phyloP scores from a whole-genome alignment of 1,140 invertebrate species.

The Limonius californicus region DNA sequence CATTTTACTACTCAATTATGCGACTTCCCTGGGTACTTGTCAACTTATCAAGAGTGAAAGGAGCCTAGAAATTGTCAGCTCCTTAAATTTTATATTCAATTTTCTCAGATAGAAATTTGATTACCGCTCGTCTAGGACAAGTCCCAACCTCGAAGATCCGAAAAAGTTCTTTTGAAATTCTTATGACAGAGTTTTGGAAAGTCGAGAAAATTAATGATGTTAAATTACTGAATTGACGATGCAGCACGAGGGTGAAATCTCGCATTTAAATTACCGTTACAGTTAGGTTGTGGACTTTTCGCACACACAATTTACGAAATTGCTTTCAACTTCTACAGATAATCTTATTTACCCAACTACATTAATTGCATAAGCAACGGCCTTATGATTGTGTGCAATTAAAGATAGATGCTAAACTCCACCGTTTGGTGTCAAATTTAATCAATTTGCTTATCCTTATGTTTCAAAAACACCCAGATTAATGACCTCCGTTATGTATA shows the following conservation, averaged over 20 bases:
- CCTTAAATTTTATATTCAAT: constrained; percentile 44
- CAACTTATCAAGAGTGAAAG: constrained; percentile 32
- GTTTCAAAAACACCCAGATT: too few species aligned
- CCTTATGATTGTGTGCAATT: not conserved
- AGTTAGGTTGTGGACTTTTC: not conserved
- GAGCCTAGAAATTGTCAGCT: constrained; percentile 38
- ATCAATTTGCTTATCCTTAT: too few species aligned
- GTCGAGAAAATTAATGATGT: constrained; percentile 27
- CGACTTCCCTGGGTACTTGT: constrained; percentile 37
- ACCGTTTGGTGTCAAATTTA: too few species aligned
- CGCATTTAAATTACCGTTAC: not conserved
- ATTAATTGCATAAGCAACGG: not conserved
- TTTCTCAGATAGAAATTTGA: constrained; percentile 39
- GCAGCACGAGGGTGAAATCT: constrained; percentile 2
- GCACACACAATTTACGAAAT: not conserved
- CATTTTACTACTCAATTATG: constrained; percentile 41
- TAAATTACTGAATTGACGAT: constrained; percentile 17
- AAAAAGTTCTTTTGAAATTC: constrained; percentile 29
- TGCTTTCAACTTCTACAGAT: not conserved
- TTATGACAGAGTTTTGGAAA: constrained; percentile 27
- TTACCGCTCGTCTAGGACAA: constrained; percentile 32
- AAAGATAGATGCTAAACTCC: too few species aligned
- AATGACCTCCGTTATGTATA: too few species aligned
- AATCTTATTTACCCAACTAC: not conserved
- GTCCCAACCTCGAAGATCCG: constrained; percentile 21